These are phyloP conservation scores for Ylistrum balloti DNA, from an alignment of 1,140 invertebrate genomes.

Conservation along the genomic window DNA sequence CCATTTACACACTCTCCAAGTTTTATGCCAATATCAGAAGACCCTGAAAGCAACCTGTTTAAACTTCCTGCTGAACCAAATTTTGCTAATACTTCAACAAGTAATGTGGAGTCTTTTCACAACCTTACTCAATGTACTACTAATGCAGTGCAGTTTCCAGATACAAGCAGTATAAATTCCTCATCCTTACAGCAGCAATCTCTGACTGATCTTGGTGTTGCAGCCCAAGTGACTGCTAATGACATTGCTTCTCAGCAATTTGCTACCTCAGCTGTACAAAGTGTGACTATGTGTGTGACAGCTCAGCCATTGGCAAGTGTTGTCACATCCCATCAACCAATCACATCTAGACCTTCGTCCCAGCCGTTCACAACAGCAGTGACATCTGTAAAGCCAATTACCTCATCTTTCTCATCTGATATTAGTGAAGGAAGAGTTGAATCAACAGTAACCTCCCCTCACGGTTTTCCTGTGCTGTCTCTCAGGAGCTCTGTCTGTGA, in stretches of 20 bases:
- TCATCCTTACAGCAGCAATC: background rate
- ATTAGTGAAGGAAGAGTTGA: constrained; percentile 21
- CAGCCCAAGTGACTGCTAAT: background rate
- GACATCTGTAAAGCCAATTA: constrained; percentile 18
- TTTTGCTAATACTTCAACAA: background rate
- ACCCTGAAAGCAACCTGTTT: background rate
- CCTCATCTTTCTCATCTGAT: background rate
- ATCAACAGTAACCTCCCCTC: constrained; percentile 35
- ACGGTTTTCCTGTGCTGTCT: constrained; percentile 49
- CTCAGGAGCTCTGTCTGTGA: constrained; percentile 43
- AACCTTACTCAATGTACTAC: background rate
- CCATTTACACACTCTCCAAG: background rate
- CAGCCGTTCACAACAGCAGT: background rate
- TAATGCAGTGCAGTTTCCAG: background rate
- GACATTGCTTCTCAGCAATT: constrained; percentile 20
- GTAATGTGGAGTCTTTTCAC: background rate
- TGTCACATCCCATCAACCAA: constrained; percentile 42
- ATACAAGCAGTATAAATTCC: background rate
- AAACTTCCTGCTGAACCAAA: background rate
- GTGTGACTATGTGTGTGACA: background rate
- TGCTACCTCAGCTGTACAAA: constrained; percentile 41
- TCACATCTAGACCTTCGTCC: background rate
- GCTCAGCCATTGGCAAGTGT: background rate
- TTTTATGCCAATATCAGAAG: constrained; percentile 3
- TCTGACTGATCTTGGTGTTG: background rate